These are phyloP conservation scores for Halcyon malimbica DNA, from an alignment of 2,113 vertebrate genomes.

Conservation along the genomic window DNA sequence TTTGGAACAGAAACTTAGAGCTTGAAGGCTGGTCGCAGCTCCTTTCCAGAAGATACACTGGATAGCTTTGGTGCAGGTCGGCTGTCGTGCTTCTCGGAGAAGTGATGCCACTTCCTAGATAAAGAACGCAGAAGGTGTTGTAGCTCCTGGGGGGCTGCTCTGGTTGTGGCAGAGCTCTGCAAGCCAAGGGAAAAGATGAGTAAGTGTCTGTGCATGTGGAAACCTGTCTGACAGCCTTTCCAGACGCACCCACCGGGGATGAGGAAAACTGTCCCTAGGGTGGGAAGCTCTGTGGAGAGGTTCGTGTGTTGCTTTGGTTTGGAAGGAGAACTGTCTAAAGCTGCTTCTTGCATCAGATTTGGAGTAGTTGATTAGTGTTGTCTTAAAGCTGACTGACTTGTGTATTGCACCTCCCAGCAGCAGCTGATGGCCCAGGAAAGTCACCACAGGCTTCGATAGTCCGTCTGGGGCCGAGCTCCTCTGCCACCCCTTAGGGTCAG, in stretches of 20 bases:
- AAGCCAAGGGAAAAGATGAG: background rate
- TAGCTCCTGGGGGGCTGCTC: background rate
- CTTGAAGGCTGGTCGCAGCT: background rate
- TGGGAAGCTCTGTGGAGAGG: background rate
- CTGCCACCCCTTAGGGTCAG: background rate
- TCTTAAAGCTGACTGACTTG: background rate
- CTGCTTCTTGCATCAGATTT: background rate
- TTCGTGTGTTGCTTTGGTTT: background rate
- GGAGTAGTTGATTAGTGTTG: background rate
- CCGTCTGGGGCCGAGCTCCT: background rate
- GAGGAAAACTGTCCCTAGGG: background rate
- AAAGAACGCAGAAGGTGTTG: background rate
- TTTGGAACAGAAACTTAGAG: background rate
- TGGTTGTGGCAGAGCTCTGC: background rate
- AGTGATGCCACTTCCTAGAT: background rate
- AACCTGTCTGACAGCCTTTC: background rate
- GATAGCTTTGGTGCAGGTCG: background rate
- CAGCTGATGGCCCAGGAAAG: background rate
- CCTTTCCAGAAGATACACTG: background rate
- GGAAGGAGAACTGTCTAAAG: background rate
- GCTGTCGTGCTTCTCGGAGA: background rate
- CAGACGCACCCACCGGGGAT: fast-evolving
- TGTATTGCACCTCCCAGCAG: background rate
- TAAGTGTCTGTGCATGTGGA: background rate
- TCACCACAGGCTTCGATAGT: background rate